phyloP scores from a whole-genome alignment of 2,888 invertebrate species.

The Tortricodes alternella region DNA sequence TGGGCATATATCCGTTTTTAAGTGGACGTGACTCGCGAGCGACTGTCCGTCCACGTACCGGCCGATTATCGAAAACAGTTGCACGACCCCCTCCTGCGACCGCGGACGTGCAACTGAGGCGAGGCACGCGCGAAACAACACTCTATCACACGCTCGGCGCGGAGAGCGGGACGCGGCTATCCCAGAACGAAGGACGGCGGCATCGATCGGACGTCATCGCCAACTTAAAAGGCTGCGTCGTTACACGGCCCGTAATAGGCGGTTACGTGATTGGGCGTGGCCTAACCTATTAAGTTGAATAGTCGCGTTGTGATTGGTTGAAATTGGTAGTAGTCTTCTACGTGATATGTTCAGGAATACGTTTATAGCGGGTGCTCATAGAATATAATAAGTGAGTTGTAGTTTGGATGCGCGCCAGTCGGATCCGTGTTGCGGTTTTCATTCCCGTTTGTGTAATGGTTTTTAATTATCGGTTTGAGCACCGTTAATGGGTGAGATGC shows the following conservation, averaged over 20 bases:
- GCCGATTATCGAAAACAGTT: conserved; percentile 82
- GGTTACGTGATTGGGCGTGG: conserved; percentile 83
- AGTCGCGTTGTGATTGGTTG: conserved; percentile 81
- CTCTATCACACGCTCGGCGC: conserved; percentile 77
- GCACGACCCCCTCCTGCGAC: conserved; percentile 80
- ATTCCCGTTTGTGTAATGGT: conserved; percentile 67
- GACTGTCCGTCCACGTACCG: conserved; percentile 82
- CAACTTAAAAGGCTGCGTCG: conserved; percentile 81
- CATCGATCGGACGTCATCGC: conserved; percentile 75
- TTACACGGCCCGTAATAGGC: conserved; percentile 82
- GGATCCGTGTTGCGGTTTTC: conserved; percentile 68
- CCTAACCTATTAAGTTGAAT: conserved; percentile 79
- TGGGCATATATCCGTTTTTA: conserved; percentile 84
- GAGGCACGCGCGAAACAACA: conserved; percentile 78
- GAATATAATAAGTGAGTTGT: conserved; percentile 81
- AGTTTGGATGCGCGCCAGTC: conserved; percentile 76
- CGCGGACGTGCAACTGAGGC: conserved; percentile 80
- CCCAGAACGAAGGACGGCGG: conserved; percentile 49
- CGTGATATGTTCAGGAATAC: conserved; percentile 83
- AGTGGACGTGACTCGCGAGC: conserved; percentile 79
- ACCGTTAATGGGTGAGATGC: conserved; percentile 62
- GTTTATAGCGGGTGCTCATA: conserved; percentile 79
- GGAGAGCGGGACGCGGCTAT: conserved; percentile 59
- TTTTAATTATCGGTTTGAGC: conserved; percentile 69
- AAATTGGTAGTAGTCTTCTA: conserved; percentile 80